Evolutionary conservation across 2,888 invertebrate genomes (phyloP), one percentile per base, ranked within the genome.

Genomic region (Poecilobothrus nobilitatus): DNA sequence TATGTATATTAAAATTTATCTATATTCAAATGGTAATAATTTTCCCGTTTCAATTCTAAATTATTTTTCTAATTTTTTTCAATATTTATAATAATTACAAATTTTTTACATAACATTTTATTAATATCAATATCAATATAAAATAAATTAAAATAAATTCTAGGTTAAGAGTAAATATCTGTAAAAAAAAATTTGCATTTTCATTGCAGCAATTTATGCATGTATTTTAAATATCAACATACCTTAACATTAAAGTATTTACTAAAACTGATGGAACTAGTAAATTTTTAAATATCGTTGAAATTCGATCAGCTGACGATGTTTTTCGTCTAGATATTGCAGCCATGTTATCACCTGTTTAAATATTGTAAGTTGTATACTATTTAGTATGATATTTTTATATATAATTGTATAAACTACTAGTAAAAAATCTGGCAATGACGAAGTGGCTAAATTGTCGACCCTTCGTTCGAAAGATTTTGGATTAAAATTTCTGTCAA

Each of bases 341-440:
- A 76, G 94, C 93, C 88, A 93, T 93, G 83, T 93, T 93, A 85
- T 94, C 93, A 79, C 93, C 94, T 93, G 86, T 65, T 75, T 74
- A 74, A 66, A 69, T 73, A 73, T 10, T 34, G 7, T 37, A 37
- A 37, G 7, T 10, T 10, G 7, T 10, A 72, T 65, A 69, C 66
- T 34, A 65, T 66, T 70, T 64, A 64, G 9, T 41, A 18, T 41
- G 64, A 41, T 21, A 62, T 1, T 44, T 64, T 27, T 64, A 53
- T 41, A 62, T 18, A 18, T 41, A 66, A 37, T 37, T 37, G 12
- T 27, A 27, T 27, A 27, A n/a, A 27, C 27, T 27, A 27, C 27
- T 4, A n/a, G n/a, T n/a, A 27, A 27, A 27, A 27, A 27, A 27
- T 27, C 2, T 27, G 27, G 5, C 27, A 27, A 27, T 27, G 27